Base-by-base conservation (phyloP, 2,113 vertebrate genomes). In the Alligator sinensis region DNA sequence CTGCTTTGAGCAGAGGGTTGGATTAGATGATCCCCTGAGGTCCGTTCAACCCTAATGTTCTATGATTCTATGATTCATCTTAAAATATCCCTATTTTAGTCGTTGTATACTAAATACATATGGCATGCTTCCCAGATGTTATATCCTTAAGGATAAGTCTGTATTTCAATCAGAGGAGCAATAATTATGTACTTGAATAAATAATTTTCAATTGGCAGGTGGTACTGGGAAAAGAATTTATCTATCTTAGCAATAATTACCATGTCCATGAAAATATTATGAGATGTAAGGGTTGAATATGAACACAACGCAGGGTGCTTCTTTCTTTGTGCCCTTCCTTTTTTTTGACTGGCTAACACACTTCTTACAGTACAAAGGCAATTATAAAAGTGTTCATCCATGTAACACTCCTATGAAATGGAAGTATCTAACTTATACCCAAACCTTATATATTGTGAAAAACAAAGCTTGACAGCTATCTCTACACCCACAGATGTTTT, bases 401-500 rank as follows among this genome's bases (percentile, higher is more conserved):
- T 93, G 94, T 84, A 18, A n/a, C 80, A 72, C 95, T 80, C 95
- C 95, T 91, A 96, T 90, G 87, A 88, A 87, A 77, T 18, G 72
- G 61, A 93, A 77, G 3, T n/a, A 88, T 47, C 70, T 77, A 34
- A 80, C 82, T 91, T 77, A 27, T 57, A 87, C 70, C 61, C 3
- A 0, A 62, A 75, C 68, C 92, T 96, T 87, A 68, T 94, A 83
- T 14, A 88, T 93, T 87, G 82, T 84, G 57, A 88, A 96, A 97
- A 97, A 96, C 96, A 96, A 90, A 96, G 81, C 80, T 84, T 74
- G 61, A 86, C 88, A 80, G 88, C 38, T 85, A 84, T 66, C 3
- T 2, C 57, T 10, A 96, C 94, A 91, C 97, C 97, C 96, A 97
- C 96, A 97, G 96, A 91, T 97, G 95, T 95, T 97, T 97, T 97